phyloP scores from a whole-genome alignment of 2,888 invertebrate species.

The Nephrotoma appendiculata region DNA sequence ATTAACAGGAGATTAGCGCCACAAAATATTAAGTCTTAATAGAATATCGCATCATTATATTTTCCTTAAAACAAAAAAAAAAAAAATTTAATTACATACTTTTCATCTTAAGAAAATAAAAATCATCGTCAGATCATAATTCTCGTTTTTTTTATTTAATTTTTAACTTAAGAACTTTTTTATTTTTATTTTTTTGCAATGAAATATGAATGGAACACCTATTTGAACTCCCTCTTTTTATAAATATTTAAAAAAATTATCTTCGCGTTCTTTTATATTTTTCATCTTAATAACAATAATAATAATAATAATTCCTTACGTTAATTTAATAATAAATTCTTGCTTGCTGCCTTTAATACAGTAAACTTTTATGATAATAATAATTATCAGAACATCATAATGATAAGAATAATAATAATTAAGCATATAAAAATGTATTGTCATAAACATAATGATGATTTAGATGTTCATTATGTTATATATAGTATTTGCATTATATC shows the following conservation, averaged over 20 bases:
- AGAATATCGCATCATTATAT: neutral
- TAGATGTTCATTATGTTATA: neutral
- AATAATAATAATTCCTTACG: neutral
- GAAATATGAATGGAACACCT: neutral
- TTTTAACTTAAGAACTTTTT: neutral
- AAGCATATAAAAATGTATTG: neutral
- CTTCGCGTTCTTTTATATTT: neutral
- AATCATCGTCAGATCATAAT: neutral
- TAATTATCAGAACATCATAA: neutral
- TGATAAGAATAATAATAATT: neutral
- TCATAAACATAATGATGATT: neutral
- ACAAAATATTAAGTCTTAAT: neutral
- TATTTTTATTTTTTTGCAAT: neutral
- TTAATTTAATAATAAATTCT: neutral
- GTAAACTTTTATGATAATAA: neutral
- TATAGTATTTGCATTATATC: neutral
- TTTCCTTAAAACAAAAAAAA: neutral
- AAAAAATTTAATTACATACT: neutral
- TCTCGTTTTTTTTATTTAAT: neutral
- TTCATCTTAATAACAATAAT: neutral
- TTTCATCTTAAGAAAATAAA: neutral
- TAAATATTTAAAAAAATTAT: neutral
- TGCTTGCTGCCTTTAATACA: neutral
- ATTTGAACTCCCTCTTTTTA: neutral
- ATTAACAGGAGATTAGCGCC: neutral